phyloP scores from a whole-genome alignment of 2,797 vertebrate genomes.

The Acanthornis magna region DNA sequence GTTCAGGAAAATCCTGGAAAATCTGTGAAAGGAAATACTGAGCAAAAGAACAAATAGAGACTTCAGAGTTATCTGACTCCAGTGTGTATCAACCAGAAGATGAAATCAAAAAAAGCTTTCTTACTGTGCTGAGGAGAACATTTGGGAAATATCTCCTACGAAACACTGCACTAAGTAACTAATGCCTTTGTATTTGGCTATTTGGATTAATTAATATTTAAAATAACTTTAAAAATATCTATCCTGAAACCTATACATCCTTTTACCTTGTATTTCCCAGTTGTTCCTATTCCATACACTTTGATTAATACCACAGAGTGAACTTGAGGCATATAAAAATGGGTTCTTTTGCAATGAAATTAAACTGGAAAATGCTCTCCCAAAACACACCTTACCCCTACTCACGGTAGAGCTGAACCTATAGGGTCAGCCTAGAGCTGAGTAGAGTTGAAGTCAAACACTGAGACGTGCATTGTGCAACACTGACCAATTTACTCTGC shows the following conservation, averaged over 20 bases:
- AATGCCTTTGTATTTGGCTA: not conserved
- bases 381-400: not conserved
- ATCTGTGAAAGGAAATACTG: not conserved
- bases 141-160: not conserved
- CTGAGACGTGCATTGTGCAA: fast-evolving
- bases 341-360: not conserved
- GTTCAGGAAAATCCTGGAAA: not conserved
- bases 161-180: not conserved
- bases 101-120: not conserved
- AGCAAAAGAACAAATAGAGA: not conserved
- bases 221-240: not conserved
- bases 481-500: not conserved
- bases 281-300: not conserved
- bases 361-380: not conserved
- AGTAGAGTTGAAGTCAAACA: not conserved
- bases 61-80: not conserved
- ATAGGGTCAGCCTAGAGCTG: not conserved
- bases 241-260: not conserved
- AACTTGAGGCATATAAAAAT: not conserved
- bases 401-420: not conserved
- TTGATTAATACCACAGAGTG: not conserved
- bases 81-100: not conserved
- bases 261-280: not conserved
- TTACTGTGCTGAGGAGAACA: not conserved
- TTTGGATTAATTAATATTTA: not conserved